Conservation (phyloP, 2,888 invertebrate species). For the Microctonus brassicae region DNA sequence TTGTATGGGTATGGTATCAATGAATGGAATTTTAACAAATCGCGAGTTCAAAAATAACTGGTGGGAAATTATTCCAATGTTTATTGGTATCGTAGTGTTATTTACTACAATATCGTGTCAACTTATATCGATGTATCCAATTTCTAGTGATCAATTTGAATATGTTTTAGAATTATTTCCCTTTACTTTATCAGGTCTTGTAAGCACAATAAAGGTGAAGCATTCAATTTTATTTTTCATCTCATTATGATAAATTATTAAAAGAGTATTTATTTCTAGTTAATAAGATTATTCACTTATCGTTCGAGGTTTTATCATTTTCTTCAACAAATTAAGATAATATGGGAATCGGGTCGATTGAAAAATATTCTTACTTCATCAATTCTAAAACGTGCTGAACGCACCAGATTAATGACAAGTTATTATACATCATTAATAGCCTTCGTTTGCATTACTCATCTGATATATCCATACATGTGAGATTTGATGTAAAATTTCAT, state of each 20-base stretch:
- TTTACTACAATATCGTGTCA: background rate
- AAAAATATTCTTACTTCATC: background rate
- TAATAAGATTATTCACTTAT: background rate
- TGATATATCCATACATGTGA: background rate
- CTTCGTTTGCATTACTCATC: background rate
- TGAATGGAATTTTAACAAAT: background rate
- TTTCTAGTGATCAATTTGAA: background rate
- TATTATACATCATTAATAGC: background rate
- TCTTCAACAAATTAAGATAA: background rate
- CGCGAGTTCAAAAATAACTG: background rate
- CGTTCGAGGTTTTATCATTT: background rate
- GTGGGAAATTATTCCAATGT: background rate
- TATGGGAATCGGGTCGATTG: background rate
- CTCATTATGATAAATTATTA: background rate
- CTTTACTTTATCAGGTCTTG: background rate
- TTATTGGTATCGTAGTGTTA: background rate
- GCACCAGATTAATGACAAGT: background rate
- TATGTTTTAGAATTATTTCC: background rate
- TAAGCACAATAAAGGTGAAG: background rate
- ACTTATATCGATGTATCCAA: background rate
- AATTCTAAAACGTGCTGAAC: background rate
- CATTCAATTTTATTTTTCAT: background rate
- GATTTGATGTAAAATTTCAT: background rate
- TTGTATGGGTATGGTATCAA: background rate
- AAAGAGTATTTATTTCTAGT: background rate